These are phyloP conservation scores for Bostrychus sinensis DNA, from an alignment of 2,113 vertebrate genomes.

Conservation along the genomic window DNA sequence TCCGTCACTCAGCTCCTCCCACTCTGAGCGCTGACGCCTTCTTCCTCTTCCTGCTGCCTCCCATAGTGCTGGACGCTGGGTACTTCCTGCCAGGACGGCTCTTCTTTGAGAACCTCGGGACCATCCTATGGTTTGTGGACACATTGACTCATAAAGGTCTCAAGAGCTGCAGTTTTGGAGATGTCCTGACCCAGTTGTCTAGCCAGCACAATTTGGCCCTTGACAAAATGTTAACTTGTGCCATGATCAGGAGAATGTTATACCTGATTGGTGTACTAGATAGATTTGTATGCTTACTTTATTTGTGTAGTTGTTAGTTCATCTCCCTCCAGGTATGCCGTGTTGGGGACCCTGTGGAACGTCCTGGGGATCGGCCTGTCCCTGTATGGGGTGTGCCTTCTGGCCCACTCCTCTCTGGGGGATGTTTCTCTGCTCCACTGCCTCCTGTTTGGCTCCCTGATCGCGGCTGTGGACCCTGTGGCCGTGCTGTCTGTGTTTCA, in stretches of 20 bases:
- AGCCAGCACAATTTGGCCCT: too few relatives aligned
- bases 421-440: slow-evolving; percentile 85
- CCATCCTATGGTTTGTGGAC: slow-evolving; percentile 61
- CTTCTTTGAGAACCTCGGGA: slow-evolving; percentile 85
- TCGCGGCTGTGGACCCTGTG: slow-evolving; percentile 82
- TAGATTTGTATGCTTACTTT: too few relatives aligned
- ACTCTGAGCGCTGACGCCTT: slow-evolving; percentile 84
- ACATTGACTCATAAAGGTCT: too few relatives aligned
- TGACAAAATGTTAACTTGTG: too few relatives aligned
- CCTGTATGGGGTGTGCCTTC: slow-evolving; percentile 82
- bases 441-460: slow-evolving; percentile 84
- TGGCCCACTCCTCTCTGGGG: slow-evolving; percentile 73
- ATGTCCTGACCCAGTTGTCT: too few relatives aligned
- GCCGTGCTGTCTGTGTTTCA: slow-evolving; percentile 84
- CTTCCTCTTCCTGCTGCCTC: slow-evolving; percentile 87
- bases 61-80: slow-evolving; percentile 83
- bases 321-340: slow-evolving; percentile 56
- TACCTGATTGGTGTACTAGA: too few relatives aligned
- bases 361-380: slow-evolving; percentile 83
- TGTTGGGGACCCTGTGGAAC: slow-evolving; percentile 84
- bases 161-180: too few relatives aligned
- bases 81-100: slow-evolving; percentile 86
- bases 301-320: too few relatives aligned
- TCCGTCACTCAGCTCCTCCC: slow-evolving; percentile 79
- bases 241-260: too few relatives aligned